Evolutionary conservation across 2,797 vertebrate genomes (phyloP), one percentile per base, ranked within the genome.

Genomic region (Gymnopithys bicolor): DNA sequence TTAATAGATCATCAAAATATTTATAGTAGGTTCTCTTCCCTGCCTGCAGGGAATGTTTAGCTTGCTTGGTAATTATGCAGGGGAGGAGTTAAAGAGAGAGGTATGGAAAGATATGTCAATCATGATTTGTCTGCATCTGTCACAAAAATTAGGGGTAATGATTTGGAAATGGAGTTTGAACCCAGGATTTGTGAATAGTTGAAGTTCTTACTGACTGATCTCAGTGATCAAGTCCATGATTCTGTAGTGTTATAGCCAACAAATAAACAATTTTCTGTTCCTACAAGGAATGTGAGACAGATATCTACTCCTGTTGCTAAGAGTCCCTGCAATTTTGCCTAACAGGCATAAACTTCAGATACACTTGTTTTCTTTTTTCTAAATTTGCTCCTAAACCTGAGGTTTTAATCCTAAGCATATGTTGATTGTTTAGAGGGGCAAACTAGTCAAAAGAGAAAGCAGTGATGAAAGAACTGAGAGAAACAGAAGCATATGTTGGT

Each of bases 1-100:
- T 70, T 95, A 94, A 93, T 90, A 71, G 75, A 94, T 93, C 84
- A 87, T 93, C 84, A 77, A 55, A 94, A 85, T 92, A 96, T 88
- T 91, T 78, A 83, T 52, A 87, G 55, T 49, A 93, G n/a, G 53
- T 79, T 84, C 27, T 86, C 52, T 79, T 87, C 14, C 17, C 33
- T 51, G 17, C 32, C 67, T 74, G n/a, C 43, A 60, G 45, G 73
- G 25, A 83, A 67, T 84, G 28, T 77, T 86, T 68, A 89, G 15
- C 43, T 25, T 58, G 10, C 45, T 13, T 60, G 46, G 25, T 70
- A 92, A 89, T 81, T 77, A 91, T 12, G 9, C n/a, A 58, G 58
- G 60, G 30, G n/a, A 68, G 37, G 19, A 8, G 5, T 30, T 11
- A 6, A 5, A 18, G 19, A 52, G 19, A 22, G 22, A 55, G 35